A percentile compares a stretch with the other conserved stretches of the same genome.
These are phyloP conservation scores for Halisarca cf. caerulea DNA, from an alignment of 37 sponge, comb jelly and placozoan genomes.

Conservation along the genomic window DNA sequence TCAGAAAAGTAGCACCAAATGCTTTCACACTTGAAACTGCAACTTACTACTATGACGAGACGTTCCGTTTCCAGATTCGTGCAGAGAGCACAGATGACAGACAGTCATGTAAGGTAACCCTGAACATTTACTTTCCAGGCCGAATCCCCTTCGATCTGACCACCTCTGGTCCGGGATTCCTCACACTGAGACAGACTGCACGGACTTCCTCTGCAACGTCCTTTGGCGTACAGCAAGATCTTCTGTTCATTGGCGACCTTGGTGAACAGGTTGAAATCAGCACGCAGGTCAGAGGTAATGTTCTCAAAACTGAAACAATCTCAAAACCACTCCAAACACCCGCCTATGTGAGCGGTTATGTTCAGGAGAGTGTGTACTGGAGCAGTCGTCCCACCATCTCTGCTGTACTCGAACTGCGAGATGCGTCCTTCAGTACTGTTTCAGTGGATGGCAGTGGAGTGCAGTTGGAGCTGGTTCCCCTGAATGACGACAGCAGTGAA, in stretches of 20 bases:
- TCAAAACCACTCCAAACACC: constrained; percentile 5
- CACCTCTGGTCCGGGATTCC: constrained; percentile 3
- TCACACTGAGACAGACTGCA: background rate
- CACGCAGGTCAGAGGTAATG: background rate
- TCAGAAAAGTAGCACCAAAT: constrained; percentile 9
- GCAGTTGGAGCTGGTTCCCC: background rate
- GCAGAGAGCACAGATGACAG: background rate
- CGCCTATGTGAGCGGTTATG: background rate
- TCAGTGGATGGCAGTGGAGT: constrained; percentile 12
- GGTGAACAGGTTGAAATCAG: background rate
- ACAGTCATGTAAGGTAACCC: background rate
- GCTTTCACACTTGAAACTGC: background rate
- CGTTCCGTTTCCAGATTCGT: background rate
- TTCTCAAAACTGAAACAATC: background rate
- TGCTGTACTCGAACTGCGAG: background rate
- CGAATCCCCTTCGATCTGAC: background rate
- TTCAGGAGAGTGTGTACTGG: constrained; percentile 1
- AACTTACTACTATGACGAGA: background rate
- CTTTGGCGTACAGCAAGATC: background rate
- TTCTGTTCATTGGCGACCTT: constrained; percentile 11
- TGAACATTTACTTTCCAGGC: background rate
- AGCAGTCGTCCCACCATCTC: background rate
- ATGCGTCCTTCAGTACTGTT: constrained; percentile 8
- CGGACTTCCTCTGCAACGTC: background rate
- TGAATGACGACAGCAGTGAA: background rate